These are phyloP conservation scores for Garrulus glandarius DNA, from an alignment of 2,797 vertebrate genomes.

Conservation along the genomic window DNA sequence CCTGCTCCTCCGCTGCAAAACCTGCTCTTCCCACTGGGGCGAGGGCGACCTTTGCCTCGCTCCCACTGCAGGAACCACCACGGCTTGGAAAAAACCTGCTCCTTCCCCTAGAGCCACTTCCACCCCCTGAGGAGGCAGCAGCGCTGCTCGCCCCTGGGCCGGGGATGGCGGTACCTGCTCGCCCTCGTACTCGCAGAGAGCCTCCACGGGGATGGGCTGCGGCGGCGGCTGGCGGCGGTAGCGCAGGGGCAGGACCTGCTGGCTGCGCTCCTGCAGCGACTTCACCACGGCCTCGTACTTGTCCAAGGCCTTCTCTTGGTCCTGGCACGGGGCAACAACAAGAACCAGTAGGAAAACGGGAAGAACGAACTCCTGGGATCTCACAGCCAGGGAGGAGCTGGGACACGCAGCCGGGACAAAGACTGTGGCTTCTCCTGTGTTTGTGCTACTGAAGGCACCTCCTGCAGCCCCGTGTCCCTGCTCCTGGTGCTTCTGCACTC, in stretches of 20 bases:
- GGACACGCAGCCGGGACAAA: fast-evolving
- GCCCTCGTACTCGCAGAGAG: slow-evolving; percentile 89
- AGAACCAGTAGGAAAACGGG: fast-evolving
- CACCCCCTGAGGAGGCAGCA: fast-evolving
- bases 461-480: neutral
- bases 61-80: fast-evolving
- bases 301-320: slow-evolving; percentile 91
- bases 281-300: slow-evolving; percentile 85
- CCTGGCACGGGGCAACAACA: slow-evolving; percentile 70
- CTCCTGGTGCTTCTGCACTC: neutral
- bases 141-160: fast-evolving
- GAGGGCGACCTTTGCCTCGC: neutral
- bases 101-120: neutral
- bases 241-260: slow-evolving; percentile 87
- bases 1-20: neutral
- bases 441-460: neutral
- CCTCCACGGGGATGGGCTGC: slow-evolving; percentile 89
- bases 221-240: slow-evolving; percentile 79
- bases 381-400: neutral
- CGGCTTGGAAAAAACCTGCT: neutral
- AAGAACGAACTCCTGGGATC: neutral
- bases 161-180: slow-evolving; percentile 79
- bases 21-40: neutral
- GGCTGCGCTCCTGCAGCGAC: slow-evolving; percentile 85
- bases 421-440: fast-evolving